These are phyloP conservation scores for Carcharodon carcharias DNA, from an alignment of 2,797 vertebrate species.

Conservation along the genomic window DNA sequence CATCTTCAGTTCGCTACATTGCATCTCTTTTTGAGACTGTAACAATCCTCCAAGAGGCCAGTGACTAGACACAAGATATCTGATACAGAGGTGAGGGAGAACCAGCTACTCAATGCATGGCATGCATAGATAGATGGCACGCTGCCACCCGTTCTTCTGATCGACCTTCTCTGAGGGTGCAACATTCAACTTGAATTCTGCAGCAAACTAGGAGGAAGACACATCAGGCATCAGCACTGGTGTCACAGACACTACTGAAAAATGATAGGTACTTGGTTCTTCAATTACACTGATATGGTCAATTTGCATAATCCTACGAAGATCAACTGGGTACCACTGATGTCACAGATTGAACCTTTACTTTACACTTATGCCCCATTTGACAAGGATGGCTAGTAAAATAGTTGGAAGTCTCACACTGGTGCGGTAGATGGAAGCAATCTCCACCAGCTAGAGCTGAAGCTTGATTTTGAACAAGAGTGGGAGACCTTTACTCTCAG, in stretches of 20 bases:
- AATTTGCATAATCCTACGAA: not conserved
- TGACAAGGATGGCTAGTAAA: not conserved
- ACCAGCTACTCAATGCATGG: not conserved
- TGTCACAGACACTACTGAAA: not conserved
- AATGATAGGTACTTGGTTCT: not conserved
- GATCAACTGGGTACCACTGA: not conserved
- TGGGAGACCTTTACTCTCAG: not conserved
- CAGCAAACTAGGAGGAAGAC: not conserved
- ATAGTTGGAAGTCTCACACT: not conserved
- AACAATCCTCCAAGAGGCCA: not conserved
- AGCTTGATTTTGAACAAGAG: not conserved
- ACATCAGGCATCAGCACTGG: not conserved
- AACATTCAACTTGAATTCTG: not conserved
- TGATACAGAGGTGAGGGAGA: not conserved
- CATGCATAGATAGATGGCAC: not conserved
- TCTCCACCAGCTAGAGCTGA: not conserved
- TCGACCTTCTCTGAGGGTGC: not conserved
- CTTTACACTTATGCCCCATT: not conserved
- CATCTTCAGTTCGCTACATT: not conserved
- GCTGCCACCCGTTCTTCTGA: not conserved
- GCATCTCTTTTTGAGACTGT: not conserved
- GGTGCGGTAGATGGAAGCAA: not conserved
- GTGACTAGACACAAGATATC: not conserved
- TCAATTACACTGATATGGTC: not conserved
- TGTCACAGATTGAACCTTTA: not conserved